Conservation (phyloP, 37 sponge, comb jelly and placozoan species). For the Diacarnus erythraeanus region DNA sequence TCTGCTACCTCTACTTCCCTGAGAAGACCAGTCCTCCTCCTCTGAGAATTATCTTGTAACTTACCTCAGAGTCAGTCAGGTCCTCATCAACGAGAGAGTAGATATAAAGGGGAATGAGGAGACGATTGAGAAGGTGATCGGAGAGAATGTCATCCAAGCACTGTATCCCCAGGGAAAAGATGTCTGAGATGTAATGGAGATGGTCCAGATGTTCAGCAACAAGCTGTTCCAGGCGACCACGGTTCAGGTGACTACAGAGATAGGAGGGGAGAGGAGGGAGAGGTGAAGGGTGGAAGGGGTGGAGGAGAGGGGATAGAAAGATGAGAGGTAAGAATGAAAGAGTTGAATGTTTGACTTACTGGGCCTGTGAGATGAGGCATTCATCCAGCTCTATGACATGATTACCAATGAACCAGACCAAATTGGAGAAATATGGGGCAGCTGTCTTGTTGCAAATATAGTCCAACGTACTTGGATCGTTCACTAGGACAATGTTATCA, state of each 20-base stretch:
- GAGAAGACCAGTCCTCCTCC: too few species aligned
- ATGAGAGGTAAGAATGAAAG: neutral
- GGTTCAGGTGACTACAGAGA: constrained; percentile 69
- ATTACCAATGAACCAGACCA: constrained; percentile 96
- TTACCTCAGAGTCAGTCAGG: constrained; percentile 1
- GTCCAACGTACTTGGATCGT: constrained; percentile 67
- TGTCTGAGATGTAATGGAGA: constrained; percentile 93
- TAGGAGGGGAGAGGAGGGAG: constrained; percentile 14
- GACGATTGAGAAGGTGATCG: constrained; percentile 75
- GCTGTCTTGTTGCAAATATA: constrained; percentile 92
- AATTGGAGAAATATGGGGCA: constrained; percentile 93
- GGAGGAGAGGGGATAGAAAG: neutral
- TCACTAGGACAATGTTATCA: constrained; percentile 71
- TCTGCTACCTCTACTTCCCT: neutral
- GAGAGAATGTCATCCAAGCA: constrained; percentile 70
- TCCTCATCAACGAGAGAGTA: constrained; percentile 46
- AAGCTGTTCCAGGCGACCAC: constrained; percentile 68
- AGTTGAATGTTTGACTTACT: constrained; percentile 29
- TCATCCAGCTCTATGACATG: constrained; percentile 91
- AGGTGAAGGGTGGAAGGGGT: neutral
- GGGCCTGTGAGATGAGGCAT: constrained; percentile 78
- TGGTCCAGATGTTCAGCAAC: constrained; percentile 96
- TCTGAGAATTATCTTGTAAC: neutral
- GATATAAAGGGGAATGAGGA: constrained; percentile 93
- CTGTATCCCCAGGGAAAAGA: constrained; percentile 68